Conservation (phyloP, 2,113 vertebrate genomes). For the Elanoides forficatus region DNA sequence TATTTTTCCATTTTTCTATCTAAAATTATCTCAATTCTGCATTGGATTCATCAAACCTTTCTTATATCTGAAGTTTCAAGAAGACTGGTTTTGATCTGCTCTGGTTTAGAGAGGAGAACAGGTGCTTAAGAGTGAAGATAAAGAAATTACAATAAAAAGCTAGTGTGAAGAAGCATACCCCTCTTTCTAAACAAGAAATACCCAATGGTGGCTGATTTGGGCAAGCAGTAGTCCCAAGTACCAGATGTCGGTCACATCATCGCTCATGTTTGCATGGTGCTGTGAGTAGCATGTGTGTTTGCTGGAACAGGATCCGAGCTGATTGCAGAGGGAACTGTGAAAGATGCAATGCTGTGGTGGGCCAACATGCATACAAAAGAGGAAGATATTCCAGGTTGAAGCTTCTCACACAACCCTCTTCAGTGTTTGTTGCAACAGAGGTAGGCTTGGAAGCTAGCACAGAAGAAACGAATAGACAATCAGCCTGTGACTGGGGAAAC, state of each 20-base stretch:
- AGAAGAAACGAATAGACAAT: neutral
- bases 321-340: neutral
- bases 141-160: neutral
- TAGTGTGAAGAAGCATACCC: neutral
- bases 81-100: neutral
- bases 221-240: neutral
- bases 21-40: neutral
- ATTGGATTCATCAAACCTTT: neutral
- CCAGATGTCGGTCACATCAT: neutral
- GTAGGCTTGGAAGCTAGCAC: neutral
- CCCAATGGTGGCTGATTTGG: neutral
- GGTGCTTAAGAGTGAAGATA: neutral
- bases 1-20: neutral
- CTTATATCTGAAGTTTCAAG: neutral
- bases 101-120: neutral
- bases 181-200: neutral
- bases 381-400: neutral
- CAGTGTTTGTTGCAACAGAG: neutral
- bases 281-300: rapidly evolving
- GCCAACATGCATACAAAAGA: neutral
- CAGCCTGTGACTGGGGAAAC: neutral
- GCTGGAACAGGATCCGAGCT: neutral
- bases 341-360: neutral
- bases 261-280: rapidly evolving
- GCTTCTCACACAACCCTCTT: neutral